Conservation (phyloP, 2,113 vertebrate species). For the Corythoichthys intestinalis region DNA sequence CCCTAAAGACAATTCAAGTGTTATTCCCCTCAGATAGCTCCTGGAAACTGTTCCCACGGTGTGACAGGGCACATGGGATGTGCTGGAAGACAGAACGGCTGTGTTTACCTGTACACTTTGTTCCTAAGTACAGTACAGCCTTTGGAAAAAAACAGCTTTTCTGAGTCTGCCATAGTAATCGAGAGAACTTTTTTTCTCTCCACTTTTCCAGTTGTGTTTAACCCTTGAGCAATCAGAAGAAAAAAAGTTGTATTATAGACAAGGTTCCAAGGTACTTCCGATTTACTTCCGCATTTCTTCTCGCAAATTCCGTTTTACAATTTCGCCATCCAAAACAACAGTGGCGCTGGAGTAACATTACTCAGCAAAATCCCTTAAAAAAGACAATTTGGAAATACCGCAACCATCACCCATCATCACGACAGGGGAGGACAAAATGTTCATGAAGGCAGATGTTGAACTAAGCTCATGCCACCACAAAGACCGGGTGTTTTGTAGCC, state of each 20-base stretch:
- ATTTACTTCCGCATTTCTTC: too few species aligned
- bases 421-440: too few species aligned
- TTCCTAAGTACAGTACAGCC: constrained; percentile 7
- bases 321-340: too few species aligned
- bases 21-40: constrained; percentile 40
- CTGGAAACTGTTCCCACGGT: constrained; percentile 58
- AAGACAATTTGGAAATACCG: too few species aligned
- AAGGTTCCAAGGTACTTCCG: too few species aligned
- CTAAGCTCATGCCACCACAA: too few species aligned
- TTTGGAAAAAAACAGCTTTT: constrained; percentile 14
- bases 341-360: too few species aligned
- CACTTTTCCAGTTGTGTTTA: neutral
- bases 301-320: too few species aligned
- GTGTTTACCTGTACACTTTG: constrained; percentile 26
- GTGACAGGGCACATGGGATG: constrained; percentile 42
- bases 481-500: too few species aligned
- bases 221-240: neutral
- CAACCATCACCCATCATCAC: too few species aligned
- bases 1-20: constrained; percentile 52
- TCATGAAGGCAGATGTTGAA: too few species aligned
- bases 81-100: constrained; percentile 28
- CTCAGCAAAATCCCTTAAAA: too few species aligned
- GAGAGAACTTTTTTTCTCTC: neutral
- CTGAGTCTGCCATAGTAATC: neutral
- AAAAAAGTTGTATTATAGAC: neutral